A percentile compares a stretch with the other conserved stretches of the same genome.
phyloP scores from a whole-genome alignment of 2,888 invertebrate genomes.

The Acrobeloides nanus region DNA sequence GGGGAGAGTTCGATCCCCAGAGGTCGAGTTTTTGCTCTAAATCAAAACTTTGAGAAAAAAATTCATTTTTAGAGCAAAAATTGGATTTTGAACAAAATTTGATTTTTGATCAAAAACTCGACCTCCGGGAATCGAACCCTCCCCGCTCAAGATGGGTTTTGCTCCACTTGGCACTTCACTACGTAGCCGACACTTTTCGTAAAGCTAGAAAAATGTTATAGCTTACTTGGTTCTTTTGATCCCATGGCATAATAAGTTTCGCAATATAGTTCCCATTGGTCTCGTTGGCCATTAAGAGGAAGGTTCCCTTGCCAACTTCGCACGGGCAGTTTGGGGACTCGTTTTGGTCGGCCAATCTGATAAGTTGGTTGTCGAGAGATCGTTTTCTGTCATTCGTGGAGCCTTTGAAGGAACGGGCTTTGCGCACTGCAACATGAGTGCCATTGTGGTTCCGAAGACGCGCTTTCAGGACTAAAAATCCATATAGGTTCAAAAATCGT shows the following conservation, averaged over 20 bases:
- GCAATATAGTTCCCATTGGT: constrained; percentile 15
- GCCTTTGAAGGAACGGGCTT: constrained; percentile 36
- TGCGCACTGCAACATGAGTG: constrained; percentile 33
- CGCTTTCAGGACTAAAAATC: constrained; percentile 43
- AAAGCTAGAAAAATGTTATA: no score
- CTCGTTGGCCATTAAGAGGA: constrained; percentile 30
- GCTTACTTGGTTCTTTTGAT: constrained; percentile 12
- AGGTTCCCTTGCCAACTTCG: constrained; percentile 12
- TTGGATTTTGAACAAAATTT: no score
- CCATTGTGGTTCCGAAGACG: constrained; percentile 29
- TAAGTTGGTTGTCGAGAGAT: no score
- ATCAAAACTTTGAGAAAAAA: constrained; percentile 3
- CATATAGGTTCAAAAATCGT: no score
- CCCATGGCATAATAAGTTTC: constrained; percentile 24
- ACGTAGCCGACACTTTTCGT: no score
- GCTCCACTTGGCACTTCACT: no score
- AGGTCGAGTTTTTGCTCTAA: constrained; percentile 9
- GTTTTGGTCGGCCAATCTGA: constrained; percentile 9
- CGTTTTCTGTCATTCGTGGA: no score
- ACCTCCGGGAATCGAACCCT: no score
- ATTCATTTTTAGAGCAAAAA: no score
- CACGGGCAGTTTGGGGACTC: constrained; percentile 26
- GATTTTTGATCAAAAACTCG: no score
- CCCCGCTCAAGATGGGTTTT: no score
- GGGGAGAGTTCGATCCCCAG: no score